Percentiles rank a stretch among this genome's conserved stretches.
phyloP scores from a whole-genome alignment of 2,888 invertebrate species.

The Chloroclysta siterata region DNA sequence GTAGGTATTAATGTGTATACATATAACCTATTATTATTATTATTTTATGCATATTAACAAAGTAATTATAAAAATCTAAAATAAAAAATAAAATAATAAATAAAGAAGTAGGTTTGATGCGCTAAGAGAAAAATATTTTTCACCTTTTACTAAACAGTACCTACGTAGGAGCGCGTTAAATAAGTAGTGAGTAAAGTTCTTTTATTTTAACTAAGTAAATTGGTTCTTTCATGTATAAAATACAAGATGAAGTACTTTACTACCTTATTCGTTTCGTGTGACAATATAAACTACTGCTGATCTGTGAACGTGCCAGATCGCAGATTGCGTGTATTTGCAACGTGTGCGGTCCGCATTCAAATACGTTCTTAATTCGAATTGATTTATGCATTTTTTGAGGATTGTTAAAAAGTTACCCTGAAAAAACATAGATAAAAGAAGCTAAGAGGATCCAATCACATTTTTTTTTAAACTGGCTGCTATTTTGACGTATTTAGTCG shows the following conservation, averaged over 20 bases:
- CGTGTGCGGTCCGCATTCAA: slow-evolving; percentile 71
- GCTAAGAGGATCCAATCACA: not conserved
- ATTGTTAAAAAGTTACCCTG: slow-evolving; percentile 14
- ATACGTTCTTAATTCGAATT: slow-evolving; percentile 62
- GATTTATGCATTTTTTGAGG: slow-evolving; percentile 41
- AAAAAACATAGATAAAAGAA: not conserved
- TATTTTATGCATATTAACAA: too few species aligned
- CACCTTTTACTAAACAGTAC: too few species aligned
- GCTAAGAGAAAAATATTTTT: too few species aligned
- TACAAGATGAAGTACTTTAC: slow-evolving; percentile 4
- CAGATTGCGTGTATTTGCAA: slow-evolving; percentile 60
- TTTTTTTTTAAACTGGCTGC: not conserved
- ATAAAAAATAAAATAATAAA: too few species aligned
- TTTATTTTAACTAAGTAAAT: not conserved
- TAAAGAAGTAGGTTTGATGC: too few species aligned
- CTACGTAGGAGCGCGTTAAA: too few species aligned
- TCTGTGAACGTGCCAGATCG: slow-evolving; percentile 56
- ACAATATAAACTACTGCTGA: slow-evolving; percentile 21
- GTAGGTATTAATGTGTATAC: too few species aligned
- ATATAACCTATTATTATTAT: too few species aligned
- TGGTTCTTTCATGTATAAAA: not conserved
- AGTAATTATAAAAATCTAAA: too few species aligned
- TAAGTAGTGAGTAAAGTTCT: not conserved
- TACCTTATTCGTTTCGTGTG: slow-evolving; percentile 14
- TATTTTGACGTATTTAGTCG: too few species aligned